These are phyloP conservation scores for Scalopus aquaticus DNA, from an alignment of 2,113 vertebrate genomes.

Conservation along the genomic window DNA sequence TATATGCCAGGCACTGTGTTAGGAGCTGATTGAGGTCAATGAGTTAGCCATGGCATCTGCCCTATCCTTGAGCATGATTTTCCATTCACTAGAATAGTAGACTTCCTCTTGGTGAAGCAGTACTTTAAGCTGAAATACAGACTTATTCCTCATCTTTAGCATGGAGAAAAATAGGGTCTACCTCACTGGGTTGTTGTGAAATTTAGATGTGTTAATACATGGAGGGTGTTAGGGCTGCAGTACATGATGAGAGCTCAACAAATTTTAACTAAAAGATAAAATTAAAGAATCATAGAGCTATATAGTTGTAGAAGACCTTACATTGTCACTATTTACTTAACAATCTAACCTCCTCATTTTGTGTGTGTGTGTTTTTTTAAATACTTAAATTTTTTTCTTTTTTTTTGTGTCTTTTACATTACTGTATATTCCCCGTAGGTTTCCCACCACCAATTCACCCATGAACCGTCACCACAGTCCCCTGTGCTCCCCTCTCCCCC, in stretches of 20 bases:
- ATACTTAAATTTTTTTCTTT: too few relatives aligned
- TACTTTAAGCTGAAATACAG: neutral
- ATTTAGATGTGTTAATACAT: neutral
- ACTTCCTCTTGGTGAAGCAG: neutral
- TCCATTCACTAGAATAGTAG: neutral
- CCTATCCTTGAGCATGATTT: neutral
- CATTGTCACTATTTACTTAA: neutral
- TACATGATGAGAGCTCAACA: neutral
- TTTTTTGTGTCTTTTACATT: too few relatives aligned
- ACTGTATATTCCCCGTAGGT: too few relatives aligned
- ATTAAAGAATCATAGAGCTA: neutral
- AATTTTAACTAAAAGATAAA: neutral
- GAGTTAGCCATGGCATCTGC: neutral
- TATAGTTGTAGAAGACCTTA: neutral
- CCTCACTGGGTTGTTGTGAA: neutral
- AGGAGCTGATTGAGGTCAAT: neutral
- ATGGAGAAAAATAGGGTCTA: neutral
- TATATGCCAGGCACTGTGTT: neutral
- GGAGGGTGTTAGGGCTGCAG: neutral
- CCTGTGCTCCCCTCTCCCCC: too few relatives aligned
- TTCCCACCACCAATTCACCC: too few relatives aligned
- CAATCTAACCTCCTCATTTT: neutral
- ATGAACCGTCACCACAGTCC: too few relatives aligned
- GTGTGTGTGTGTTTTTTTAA: too few relatives aligned
- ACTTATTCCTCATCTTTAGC: neutral